Percentiles rank a stretch among this genome's conserved stretches.
phyloP scores from a whole-genome alignment of 2,888 invertebrate genomes.

The Salticus scenicus region DNA sequence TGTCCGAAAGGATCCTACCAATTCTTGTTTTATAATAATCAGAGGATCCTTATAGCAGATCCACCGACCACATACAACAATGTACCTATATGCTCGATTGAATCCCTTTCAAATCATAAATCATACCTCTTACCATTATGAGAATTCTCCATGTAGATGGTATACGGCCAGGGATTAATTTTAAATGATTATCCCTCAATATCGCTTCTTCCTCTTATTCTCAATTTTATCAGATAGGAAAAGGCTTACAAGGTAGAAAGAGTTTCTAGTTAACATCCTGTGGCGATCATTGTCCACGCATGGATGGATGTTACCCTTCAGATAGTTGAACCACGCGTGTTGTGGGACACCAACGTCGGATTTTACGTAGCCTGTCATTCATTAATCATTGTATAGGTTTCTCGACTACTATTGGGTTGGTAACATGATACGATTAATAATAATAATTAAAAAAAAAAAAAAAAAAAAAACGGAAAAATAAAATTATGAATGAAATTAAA shows the following conservation, averaged over 20 bases:
- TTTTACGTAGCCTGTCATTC: conserved; percentile 55
- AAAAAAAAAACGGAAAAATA: too few relatives aligned
- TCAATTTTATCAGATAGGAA: conserved; percentile 45
- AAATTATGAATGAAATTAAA: too few relatives aligned
- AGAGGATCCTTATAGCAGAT: conserved; percentile 20
- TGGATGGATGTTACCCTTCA: conserved; percentile 24
- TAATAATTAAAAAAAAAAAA: too few relatives aligned
- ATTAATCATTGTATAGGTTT: conserved; percentile 53
- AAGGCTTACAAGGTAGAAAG: conserved; percentile 53
- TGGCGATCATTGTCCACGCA: conserved; percentile 57
- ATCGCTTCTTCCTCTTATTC: conserved; percentile 64
- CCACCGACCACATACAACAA: conserved; percentile 52
- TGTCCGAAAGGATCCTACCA: conserved; percentile 13
- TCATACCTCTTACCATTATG: conserved; percentile 64
- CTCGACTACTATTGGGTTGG: conserved; percentile 27
- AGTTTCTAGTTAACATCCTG: conserved; percentile 60
- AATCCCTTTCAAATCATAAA: conserved; percentile 55
- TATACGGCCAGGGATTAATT: conserved; percentile 68
- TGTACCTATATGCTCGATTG: conserved; percentile 65
- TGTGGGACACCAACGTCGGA: conserved; percentile 50
- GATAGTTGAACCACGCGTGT: conserved; percentile 57
- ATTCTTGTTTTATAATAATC: conserved; percentile 51
- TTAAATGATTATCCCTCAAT: conserved; percentile 66
- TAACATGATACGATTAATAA: background rate
- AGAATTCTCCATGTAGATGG: conserved; percentile 50